Conservation (phyloP, 2,888 invertebrate genomes). For the Loripinus fragilis region DNA sequence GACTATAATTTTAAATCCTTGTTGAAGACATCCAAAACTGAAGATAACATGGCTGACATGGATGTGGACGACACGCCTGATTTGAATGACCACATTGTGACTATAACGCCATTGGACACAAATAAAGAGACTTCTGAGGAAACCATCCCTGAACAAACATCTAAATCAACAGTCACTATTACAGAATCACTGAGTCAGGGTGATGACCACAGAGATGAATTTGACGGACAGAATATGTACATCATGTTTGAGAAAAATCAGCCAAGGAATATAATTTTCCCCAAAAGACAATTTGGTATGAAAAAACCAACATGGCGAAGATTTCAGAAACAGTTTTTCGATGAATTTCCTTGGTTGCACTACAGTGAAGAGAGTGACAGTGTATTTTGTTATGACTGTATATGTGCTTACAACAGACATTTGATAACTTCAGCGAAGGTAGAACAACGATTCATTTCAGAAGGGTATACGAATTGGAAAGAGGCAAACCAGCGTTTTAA, state of each 20-base stretch:
- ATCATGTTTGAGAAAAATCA: background rate
- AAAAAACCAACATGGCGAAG: background rate
- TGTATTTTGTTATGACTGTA: constrained; percentile 2
- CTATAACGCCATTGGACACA: background rate
- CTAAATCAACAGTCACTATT: background rate
- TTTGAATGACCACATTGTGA: background rate
- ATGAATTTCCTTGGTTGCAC: constrained; percentile 1
- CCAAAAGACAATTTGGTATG: background rate
- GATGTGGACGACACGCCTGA: background rate
- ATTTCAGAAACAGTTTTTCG: background rate
- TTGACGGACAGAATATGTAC: background rate
- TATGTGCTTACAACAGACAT: background rate
- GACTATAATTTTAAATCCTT: background rate
- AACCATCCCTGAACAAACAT: background rate
- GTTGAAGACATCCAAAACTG: background rate
- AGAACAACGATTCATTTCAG: constrained; percentile 3
- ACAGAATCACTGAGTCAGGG: too few relatives aligned
- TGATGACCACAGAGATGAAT: too few relatives aligned
- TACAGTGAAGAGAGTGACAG: background rate
- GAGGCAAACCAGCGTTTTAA: background rate
- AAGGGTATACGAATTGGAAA: constrained; percentile 9
- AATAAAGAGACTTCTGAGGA: background rate
- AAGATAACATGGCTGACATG: background rate
- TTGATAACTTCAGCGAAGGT: background rate
- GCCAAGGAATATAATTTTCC: background rate